These are phyloP conservation scores for Sphaerodactylus townsendi DNA, from an alignment of 2,113 vertebrate species.

Conservation along the genomic window DNA sequence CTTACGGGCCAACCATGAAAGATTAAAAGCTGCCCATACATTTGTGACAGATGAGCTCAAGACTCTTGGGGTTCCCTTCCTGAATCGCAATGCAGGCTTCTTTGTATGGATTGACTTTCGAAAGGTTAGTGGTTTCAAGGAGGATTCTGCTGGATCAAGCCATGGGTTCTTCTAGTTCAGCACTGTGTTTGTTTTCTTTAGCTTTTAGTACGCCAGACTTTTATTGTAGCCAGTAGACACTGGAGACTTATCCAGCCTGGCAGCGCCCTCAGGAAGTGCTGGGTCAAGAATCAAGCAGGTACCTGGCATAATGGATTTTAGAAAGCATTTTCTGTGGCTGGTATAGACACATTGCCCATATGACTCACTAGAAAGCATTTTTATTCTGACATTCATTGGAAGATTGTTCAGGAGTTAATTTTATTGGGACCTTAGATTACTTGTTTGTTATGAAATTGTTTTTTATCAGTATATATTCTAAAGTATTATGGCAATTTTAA, in stretches of 20 bases:
- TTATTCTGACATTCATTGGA: not conserved
- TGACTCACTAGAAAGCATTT: not conserved
- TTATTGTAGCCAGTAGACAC: no score
- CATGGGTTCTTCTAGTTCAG: not conserved
- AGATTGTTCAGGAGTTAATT: not conserved
- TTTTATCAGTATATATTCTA: not conserved
- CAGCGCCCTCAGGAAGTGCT: not conserved
- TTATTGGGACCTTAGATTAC: not conserved
- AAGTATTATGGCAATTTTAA: not conserved
- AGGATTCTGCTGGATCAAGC: not conserved
- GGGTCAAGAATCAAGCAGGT: not conserved
- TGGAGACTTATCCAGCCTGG: not conserved
- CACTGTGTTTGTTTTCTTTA: not conserved
- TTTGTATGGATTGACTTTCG: constrained; percentile 93
- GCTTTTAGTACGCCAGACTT: no score
- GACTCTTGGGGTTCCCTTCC: constrained; percentile 83
- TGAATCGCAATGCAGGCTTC: constrained; percentile 83
- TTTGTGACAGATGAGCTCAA: constrained; percentile 85
- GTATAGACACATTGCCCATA: constrained; percentile 4
- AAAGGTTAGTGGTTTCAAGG: constrained; percentile 77
- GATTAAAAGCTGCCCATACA: constrained; percentile 84
- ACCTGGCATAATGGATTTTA: fast-evolving
- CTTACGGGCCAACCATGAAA: constrained; percentile 83
- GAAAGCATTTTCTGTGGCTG: not conserved
- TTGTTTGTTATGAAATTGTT: not conserved